Base-by-base conservation (phyloP, 2,113 vertebrate species). In the Ancistrus triradiatus region DNA sequence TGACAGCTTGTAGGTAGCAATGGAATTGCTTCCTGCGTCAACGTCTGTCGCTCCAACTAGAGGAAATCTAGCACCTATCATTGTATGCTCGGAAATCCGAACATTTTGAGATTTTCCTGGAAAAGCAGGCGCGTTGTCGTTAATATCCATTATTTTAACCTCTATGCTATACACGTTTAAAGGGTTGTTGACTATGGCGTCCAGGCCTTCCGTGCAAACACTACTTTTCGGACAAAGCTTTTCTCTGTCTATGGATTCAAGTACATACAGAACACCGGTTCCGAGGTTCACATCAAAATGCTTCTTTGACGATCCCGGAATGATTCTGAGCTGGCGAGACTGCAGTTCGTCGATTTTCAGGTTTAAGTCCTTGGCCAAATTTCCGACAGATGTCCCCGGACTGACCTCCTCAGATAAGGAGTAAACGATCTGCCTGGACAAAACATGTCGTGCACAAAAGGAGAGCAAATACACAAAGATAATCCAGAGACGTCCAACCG, bases 181-280 rank as follows among this genome's bases (percentile, higher is more conserved):
- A 0, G 88, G 88, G 50, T 82, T 81, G 38, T 83, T 83, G 14
- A 85, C 78, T 3, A 90, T 81, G 2, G 86, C 83, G 44, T 90
- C 87, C 25, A 87, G 40, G 46, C 67, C 82, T 3, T 88, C 15
- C 9, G 76, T 68, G n/a, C 88, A 90, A 68, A 66, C 84, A 0
- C 48, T 19, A 51, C 67, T 73, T 10, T 81, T 75, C 1, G 72
- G 68, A 49, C 87, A 90, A 0, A 90, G 79, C 49, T 82, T 78
- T 58, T 89, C 85, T 61, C 86, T 74, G 55, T 86, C 83, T 48
- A 87, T 80, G 48, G 68, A 74, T 0, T 85, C 80, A 51, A 38
- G 70, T 2, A 88, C 83, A 31, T 66, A 84, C 0, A 88, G 74
- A 62, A 77, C 48, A 2, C 86, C 86, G 2, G 83, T 75, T 52